These are phyloP conservation scores for Pleuronectes platessa DNA, from an alignment of 2,113 vertebrate species.

Conservation along the genomic window DNA sequence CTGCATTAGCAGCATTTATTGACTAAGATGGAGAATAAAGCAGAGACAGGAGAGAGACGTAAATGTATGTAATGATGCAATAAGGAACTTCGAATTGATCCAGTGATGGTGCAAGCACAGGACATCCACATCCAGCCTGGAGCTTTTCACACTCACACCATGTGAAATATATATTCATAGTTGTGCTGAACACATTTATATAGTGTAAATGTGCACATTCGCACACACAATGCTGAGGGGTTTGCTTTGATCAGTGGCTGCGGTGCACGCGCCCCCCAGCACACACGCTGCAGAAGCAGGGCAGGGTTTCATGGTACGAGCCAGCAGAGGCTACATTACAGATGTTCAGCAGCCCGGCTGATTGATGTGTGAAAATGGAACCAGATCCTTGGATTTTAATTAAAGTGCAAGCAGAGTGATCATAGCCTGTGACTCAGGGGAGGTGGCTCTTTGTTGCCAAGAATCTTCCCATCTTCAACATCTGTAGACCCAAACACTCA, in stretches of 20 bases:
- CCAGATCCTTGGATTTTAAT: conserved; percentile 68
- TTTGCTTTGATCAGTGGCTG: conserved; percentile 45
- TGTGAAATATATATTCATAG: conserved; percentile 41
- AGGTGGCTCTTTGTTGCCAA: conserved; percentile 26
- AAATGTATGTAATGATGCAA: conserved; percentile 13
- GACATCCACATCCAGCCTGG: neutral
- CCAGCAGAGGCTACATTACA: conserved; percentile 47
- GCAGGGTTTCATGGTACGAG: conserved; percentile 16
- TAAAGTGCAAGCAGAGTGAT: conserved; percentile 35
- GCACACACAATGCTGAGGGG: conserved; percentile 22
- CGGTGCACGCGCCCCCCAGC: neutral
- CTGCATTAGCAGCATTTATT: neutral
- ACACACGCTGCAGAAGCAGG: neutral
- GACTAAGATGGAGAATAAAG: neutral
- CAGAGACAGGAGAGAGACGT: neutral
- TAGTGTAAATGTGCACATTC: conserved; percentile 13
- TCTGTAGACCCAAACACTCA: neutral
- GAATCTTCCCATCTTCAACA: neutral
- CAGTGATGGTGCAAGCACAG: conserved; percentile 8
- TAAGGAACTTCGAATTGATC: conserved; percentile 1
- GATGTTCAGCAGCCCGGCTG: conserved; percentile 60
- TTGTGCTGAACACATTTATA: conserved; percentile 30
- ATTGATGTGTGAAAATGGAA: conserved; percentile 59
- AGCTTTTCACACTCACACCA: conserved; percentile 4
- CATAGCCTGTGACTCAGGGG: conserved; percentile 9